phyloP scores from a whole-genome alignment of 2,113 vertebrate species.

The Tachysurus vachellii region DNA sequence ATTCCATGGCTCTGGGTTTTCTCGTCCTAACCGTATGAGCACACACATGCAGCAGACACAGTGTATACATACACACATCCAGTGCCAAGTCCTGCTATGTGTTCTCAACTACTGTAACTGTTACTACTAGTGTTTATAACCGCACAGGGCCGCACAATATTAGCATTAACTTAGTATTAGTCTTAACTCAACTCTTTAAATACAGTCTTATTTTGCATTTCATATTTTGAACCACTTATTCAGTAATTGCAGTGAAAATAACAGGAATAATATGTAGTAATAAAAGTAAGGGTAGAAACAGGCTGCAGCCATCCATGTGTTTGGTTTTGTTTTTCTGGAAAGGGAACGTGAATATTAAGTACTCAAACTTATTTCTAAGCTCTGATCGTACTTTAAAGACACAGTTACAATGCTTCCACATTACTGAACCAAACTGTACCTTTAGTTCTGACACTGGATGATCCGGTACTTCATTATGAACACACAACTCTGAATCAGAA shows the following conservation, averaged over 20 bases:
- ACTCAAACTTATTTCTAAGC: neutral
- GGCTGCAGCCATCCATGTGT: neutral
- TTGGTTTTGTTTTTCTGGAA: neutral
- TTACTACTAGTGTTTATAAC: neutral
- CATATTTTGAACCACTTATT: neutral
- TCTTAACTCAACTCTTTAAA: neutral
- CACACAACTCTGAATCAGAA: too few species aligned
- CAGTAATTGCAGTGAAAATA: neutral
- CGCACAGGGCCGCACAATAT: neutral
- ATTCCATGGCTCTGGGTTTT: slow-evolving; percentile 50
- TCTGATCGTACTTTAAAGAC: neutral
- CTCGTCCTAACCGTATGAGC: slow-evolving; percentile 13
- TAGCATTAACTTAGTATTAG: neutral
- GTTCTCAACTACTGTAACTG: slow-evolving; percentile 1
- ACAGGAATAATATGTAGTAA: neutral
- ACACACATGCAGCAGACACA: neutral
- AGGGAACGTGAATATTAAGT: neutral
- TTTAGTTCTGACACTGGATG: neutral
- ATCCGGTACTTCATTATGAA: neutral
- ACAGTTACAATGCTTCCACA: neutral
- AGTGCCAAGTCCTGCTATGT: neutral
- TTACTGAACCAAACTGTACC: neutral
- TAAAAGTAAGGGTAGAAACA: neutral
- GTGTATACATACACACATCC: neutral
- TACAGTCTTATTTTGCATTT: neutral